These are phyloP conservation scores for Formicarius rufipectus DNA, from an alignment of 2,113 vertebrate species.

Conservation along the genomic window DNA sequence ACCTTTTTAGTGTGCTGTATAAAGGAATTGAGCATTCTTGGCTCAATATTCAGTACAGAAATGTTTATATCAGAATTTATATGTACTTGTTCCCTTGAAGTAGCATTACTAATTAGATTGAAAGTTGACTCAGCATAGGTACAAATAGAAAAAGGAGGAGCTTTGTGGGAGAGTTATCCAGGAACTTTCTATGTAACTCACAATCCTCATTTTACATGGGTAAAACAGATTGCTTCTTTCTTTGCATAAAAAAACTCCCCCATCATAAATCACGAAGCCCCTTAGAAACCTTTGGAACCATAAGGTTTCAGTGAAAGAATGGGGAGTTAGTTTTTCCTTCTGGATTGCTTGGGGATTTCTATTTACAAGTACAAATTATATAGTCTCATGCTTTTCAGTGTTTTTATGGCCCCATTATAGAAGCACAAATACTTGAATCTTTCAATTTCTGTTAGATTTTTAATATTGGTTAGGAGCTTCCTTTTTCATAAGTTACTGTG, in stretches of 20 bases:
- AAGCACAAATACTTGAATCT: not conserved
- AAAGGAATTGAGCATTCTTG: not conserved
- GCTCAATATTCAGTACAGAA: not conserved
- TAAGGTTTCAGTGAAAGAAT: not conserved
- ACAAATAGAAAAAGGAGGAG: not conserved
- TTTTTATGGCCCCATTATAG: not conserved
- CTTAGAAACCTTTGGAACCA: not conserved
- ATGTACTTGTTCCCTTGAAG: not conserved
- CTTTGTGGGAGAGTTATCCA: not conserved
- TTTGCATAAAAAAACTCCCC: not conserved
- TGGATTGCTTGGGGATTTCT: not conserved
- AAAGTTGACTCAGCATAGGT: not conserved
- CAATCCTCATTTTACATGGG: not conserved
- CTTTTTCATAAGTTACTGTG: not conserved
- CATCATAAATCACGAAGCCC: not conserved
- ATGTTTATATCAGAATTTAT: not conserved
- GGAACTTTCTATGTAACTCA: not conserved
- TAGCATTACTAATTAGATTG: not conserved
- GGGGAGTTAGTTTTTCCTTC: not conserved
- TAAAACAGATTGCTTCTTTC: not conserved
- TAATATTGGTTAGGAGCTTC: not conserved
- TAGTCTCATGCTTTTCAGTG: not conserved
- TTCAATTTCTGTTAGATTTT: not conserved
- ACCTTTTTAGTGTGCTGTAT: not conserved
- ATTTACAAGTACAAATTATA: not conserved